Evolutionary conservation across 2,113 vertebrate genomes (phyloP).

Genomic region (Epinephelus fuscoguttatus): DNA sequence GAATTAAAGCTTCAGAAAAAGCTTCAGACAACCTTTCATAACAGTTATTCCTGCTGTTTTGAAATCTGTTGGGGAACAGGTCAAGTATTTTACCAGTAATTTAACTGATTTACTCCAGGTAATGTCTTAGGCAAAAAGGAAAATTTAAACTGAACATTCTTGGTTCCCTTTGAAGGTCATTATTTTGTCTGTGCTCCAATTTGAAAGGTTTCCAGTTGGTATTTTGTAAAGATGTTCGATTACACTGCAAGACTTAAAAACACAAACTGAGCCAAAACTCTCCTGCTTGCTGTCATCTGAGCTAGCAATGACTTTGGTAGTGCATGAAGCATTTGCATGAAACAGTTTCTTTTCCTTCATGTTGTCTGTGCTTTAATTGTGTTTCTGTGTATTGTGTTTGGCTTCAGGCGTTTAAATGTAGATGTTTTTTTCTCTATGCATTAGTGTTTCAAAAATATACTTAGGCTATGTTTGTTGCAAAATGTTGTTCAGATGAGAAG

Average conservation of each 20-base stretch:
- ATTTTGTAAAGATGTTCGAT: slow-evolving; percentile 32
- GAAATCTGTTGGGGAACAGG: slow-evolving; percentile 23
- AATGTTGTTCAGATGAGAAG: slow-evolving; percentile 32
- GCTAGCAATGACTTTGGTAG: slow-evolving; percentile 13
- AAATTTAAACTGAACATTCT: slow-evolving; percentile 7
- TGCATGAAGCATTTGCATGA: slow-evolving; percentile 67
- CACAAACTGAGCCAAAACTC: slow-evolving; percentile 23
- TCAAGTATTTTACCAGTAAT: slow-evolving; percentile 20
- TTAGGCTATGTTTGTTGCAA: slow-evolving; percentile 5
- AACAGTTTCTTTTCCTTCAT: slow-evolving; percentile 16
- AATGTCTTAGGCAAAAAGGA: not conserved
- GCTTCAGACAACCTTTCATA: too few species aligned
- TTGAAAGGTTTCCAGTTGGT: slow-evolving; percentile 32
- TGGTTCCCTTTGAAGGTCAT: slow-evolving; percentile 10
- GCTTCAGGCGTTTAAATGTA: slow-evolving; percentile 25
- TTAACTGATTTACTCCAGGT: slow-evolving; percentile 21
- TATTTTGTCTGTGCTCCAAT: not conserved
- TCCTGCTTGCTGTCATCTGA: slow-evolving; percentile 59
- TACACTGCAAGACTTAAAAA: slow-evolving; percentile 11
- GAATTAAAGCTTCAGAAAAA: too few species aligned
- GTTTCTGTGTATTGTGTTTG: slow-evolving; percentile 24
- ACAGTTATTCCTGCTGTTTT: not conserved
- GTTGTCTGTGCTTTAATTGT: slow-evolving; percentile 36
- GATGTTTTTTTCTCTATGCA: slow-evolving; percentile 33
- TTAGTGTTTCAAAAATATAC: slow-evolving; percentile 30